A percentile compares a stretch with the other conserved stretches of the same genome.
These are phyloP conservation scores for Conomelus anceps DNA, from an alignment of 2,888 invertebrate species.

Conservation along the genomic window DNA sequence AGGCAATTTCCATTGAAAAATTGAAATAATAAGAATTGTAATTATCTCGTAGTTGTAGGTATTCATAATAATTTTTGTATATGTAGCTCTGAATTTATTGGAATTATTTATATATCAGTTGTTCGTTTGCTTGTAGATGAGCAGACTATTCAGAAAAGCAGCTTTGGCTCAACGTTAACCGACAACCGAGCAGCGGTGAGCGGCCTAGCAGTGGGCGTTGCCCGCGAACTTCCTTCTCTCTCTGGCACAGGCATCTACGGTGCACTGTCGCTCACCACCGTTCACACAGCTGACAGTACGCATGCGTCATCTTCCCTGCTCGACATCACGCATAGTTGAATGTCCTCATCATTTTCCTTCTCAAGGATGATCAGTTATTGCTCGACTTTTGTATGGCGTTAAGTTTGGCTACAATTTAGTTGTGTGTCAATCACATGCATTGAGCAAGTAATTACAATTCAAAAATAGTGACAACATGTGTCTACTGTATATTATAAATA, in stretches of 20 bases:
- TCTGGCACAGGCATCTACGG: conserved; percentile 49
- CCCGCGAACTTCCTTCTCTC: conserved; percentile 51
- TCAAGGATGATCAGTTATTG: not conserved
- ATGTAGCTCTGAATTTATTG: no score
- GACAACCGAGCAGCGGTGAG: not conserved
- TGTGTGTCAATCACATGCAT: not conserved
- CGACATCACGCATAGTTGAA: conserved; percentile 21
- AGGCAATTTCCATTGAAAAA: no score
- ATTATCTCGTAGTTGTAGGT: no score
- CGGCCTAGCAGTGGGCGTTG: conserved; percentile 26
- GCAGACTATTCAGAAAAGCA: not conserved
- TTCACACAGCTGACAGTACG: conserved; percentile 46
- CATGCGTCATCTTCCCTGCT: conserved; percentile 27
- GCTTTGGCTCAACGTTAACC: not conserved
- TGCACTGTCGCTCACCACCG: conserved; percentile 52
- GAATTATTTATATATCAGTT: no score
- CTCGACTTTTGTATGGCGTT: not conserved
- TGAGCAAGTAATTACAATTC: not conserved
- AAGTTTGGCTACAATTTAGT: not conserved
- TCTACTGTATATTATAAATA: no score
- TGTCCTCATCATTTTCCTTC: not conserved
- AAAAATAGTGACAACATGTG: not conserved
- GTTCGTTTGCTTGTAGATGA: no score
- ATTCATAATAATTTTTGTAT: no score
- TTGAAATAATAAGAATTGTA: no score